phyloP scores from a whole-genome alignment of 2,113 vertebrate species.

The Pachycephala philippinensis region DNA sequence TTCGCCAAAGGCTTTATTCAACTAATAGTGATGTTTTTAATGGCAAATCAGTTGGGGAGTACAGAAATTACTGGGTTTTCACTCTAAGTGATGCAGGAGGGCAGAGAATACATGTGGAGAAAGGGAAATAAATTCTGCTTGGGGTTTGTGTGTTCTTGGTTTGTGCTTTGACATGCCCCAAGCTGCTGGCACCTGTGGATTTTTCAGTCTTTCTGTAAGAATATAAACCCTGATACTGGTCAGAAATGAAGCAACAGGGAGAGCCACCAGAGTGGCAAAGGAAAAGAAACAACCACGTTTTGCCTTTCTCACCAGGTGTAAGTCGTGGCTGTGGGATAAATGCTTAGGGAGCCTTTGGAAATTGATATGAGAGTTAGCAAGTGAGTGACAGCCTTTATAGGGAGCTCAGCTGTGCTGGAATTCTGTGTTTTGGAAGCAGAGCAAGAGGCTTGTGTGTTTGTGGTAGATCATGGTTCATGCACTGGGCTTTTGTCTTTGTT shows the following conservation, averaged over 20 bases:
- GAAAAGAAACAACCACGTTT: neutral
- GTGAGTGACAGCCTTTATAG: neutral
- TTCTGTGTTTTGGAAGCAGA: neutral
- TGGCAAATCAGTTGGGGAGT: neutral
- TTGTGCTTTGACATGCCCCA: neutral
- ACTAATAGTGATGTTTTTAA: neutral
- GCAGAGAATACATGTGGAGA: neutral
- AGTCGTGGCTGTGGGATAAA: neutral
- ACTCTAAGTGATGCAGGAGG: neutral
- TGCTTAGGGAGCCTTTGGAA: neutral
- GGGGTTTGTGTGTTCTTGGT: neutral
- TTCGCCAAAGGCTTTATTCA: neutral
- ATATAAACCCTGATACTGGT: neutral
- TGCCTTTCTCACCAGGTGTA: neutral
- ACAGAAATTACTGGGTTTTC: neutral
- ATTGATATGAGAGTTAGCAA: neutral
- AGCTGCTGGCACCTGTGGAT: neutral
- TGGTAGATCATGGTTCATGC: accelerated
- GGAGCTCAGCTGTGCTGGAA: neutral
- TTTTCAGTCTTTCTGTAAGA: neutral
- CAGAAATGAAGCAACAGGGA: neutral
- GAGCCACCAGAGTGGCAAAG: neutral
- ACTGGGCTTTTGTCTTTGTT: neutral
- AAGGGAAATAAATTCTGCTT: neutral
- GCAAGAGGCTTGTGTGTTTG: neutral